Base-by-base conservation (phyloP, 2,888 invertebrate genomes). In the Leptopterna dolabrata region DNA sequence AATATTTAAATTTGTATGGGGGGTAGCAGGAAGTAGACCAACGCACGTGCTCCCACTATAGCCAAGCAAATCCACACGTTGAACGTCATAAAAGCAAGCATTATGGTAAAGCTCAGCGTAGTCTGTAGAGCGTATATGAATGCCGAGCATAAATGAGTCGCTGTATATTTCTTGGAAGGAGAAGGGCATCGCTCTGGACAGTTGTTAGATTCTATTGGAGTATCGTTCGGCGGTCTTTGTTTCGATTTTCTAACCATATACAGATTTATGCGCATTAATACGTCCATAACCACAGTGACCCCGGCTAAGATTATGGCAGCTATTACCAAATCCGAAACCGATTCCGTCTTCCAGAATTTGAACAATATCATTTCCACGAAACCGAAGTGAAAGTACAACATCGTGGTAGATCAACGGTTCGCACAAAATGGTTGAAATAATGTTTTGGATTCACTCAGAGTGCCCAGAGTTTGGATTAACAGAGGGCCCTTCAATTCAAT, bases 61-160 rank as follows among this genome's bases (percentile, higher is more conserved):
- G 97, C 97, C 78, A 96, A 92, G 92, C 98, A 98, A 88, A 99
- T 93, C 97, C 97, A 98, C 24, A 96, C 95, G 91, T 98, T 98
- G 94, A 97, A 98, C 0, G 98, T 98, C 98, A 98, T 98, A 92
- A 98, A 98, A 90, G 98, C 96, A 92, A 98, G 93, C 98, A 98
- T 98, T 82, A 98, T 93, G 92, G 97, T 95, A 92, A 98, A 98
- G 90, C 97, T 97, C 89, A 98, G 93, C 88, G 97, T 94, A 91
- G 98, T 96, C 93, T 98, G 98, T 24, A 98, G 91, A 24, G 45
- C 78, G 19, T 78, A 78, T 1, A 78, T 0, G 7, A 78, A 24
- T 9, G 78, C 19, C 14, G 78, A 45, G 43, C 41, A 13, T n/a
- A 73, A 73, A 36, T 73, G 73, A 36, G 36, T 73, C 0, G 19